Evolutionary conservation across 2,797 vertebrate species (phyloP), one percentile per base, ranked within the genome.

Genomic region (Lepidocolaptes lacrymiger): DNA sequence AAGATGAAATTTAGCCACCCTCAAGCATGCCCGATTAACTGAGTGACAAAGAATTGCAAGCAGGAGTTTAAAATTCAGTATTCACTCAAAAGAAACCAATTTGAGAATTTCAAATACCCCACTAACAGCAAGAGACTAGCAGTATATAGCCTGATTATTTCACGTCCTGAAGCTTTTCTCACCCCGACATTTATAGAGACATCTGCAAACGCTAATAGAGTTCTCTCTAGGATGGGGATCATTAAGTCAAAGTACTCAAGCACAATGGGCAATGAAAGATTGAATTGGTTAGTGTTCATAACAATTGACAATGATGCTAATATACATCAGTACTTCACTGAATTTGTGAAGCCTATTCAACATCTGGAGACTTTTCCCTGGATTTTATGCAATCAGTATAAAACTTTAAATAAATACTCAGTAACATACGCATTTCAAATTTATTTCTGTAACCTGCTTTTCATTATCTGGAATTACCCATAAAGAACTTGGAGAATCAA

Each of bases 161-260:
- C 90, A 91, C 74, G 94, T 95, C 88, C 91, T 95, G 83, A 95
- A 96, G 89, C 90, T 85, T 95, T 94, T 88, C 85, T 93, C 88
- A 77, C 84, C 72, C 75, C 39, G 89, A 62, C 89, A 78, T 96
- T 97, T 97, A 93, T 62, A 91, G 41, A 91, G 89, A 97, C 97
- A 97, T 98, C 95, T 97, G 96, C 93, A 97, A 96, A 94, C 30
- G 54, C 73, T 97, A 97, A 97, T 92, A 84, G 91, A 97, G 66
- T 95, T 97, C 88, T 96, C 91, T 97, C 86, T 59, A 89, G 79
- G 88, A 96, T 94, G 85, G 71, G 81, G 88, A 97, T 97, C 95
- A 97, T 97, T 97, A 97, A 97, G 96, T 95, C 96, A 97, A 97
- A 97, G 93, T 96, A 94, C 91, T 96, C 72, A 69, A 97, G 92